These are phyloP conservation scores for Gorsachius magnificus DNA, from an alignment of 2,797 vertebrate genomes.

Conservation along the genomic window DNA sequence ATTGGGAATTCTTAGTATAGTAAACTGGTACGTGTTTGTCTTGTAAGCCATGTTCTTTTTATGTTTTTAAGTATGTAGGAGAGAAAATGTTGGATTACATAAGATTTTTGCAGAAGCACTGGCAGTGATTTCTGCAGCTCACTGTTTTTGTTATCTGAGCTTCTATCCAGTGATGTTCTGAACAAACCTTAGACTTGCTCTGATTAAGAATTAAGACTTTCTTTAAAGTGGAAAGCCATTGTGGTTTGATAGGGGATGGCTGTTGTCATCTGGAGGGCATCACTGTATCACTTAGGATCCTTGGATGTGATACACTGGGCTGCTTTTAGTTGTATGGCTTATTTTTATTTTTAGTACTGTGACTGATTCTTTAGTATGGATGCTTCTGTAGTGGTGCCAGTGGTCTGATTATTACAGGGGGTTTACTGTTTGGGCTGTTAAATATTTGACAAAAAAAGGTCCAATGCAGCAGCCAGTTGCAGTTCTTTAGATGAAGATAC, in stretches of 20 bases:
- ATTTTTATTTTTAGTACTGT: not conserved
- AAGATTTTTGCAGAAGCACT: not conserved
- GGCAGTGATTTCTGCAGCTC: not conserved
- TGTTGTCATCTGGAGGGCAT: not conserved
- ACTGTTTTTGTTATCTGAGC: not conserved
- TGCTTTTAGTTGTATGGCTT: not conserved
- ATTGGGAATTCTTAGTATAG: not conserved
- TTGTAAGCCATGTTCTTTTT: not conserved
- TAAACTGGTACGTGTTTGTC: not conserved
- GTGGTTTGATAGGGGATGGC: not conserved
- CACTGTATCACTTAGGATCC: not conserved
- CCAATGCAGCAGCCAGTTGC: not conserved
- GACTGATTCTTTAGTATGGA: not conserved
- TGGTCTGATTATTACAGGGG: not conserved
- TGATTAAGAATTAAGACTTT: not conserved
- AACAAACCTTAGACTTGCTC: not conserved
- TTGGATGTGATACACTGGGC: fast-evolving
- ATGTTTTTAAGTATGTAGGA: not conserved
- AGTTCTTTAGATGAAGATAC: not conserved
- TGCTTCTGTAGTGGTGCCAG: not conserved
- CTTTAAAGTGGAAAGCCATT: not conserved
- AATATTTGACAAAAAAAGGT: not conserved
- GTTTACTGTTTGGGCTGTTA: not conserved
- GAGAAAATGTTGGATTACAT: not conserved
- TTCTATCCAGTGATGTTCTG: not conserved